A percentile compares a stretch with the other conserved stretches of the same genome.
Evolutionary conservation across 2,113 vertebrate genomes (phyloP).

Genomic region (Micromys minutus): DNA sequence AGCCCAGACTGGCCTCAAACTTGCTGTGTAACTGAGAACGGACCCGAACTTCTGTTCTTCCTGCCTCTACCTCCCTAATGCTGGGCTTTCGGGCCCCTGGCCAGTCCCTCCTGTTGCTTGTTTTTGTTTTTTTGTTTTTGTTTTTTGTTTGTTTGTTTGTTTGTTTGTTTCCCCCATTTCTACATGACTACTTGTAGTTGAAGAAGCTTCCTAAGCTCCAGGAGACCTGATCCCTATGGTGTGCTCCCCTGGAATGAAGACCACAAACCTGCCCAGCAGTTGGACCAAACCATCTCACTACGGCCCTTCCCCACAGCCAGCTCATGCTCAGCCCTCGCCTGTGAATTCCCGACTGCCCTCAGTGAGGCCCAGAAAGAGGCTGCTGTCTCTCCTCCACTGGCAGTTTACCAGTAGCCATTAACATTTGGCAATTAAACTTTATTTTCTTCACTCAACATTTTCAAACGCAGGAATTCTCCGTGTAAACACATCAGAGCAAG

Average conservation of each 20-base stretch:
- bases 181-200: not conserved
- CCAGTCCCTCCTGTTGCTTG: not conserved
- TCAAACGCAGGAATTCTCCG: not conserved
- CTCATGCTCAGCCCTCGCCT: not conserved
- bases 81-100: not conserved
- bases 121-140: not conserved
- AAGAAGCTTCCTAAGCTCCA: not conserved
- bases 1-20: not conserved
- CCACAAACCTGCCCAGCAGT: rapidly evolving
- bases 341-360: rapidly evolving
- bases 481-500: conserved; percentile 18
- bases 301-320: rapidly evolving
- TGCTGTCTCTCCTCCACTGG: not conserved
- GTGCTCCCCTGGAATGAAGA: not conserved
- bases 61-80: not conserved
- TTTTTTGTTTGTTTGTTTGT: too few species aligned
- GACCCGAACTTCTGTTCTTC: not conserved
- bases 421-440: not conserved
- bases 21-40: not conserved
- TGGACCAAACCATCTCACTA: not conserved
- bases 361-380: not conserved
- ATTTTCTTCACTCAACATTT: not conserved
- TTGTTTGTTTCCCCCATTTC: not conserved
- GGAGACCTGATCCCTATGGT: not conserved
- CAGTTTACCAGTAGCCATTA: not conserved